Evolutionary conservation across 1,140 invertebrate genomes (phyloP).

Genomic region (Drosophila novamexicana): DNA sequence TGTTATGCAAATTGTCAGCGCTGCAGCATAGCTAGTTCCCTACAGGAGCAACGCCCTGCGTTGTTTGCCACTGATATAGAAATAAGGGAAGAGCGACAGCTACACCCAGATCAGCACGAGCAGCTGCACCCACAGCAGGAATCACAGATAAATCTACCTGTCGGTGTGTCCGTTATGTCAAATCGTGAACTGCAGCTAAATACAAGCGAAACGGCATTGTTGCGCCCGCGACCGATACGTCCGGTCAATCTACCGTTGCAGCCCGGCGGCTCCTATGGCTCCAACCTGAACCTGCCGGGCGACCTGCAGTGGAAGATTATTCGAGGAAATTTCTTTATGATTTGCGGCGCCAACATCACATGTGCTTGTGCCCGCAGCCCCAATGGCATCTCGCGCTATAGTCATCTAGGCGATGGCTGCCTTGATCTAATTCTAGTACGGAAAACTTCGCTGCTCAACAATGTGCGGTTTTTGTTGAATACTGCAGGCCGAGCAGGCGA

Average conservation of each 20-base stretch:
- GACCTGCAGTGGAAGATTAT: conserved; percentile 86
- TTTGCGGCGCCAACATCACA: conserved; percentile 92
- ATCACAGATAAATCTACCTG: background rate
- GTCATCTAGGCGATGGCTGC: conserved; percentile 93
- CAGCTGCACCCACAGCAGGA: background rate
- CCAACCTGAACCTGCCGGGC: conserved; percentile 36
- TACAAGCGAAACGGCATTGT: conserved; percentile 45
- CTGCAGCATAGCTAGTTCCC: conserved; percentile 66
- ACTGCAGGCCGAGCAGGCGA: conserved; percentile 86
- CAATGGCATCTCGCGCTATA: conserved; percentile 91
- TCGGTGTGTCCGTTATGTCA: background rate
- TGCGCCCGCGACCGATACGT: conserved; percentile 47
- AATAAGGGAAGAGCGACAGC: background rate
- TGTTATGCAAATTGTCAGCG: conserved; percentile 78
- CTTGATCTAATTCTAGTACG: conserved; percentile 91
- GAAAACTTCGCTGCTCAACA: conserved; percentile 90
- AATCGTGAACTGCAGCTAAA: conserved; percentile 33
- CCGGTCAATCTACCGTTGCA: conserved; percentile 37
- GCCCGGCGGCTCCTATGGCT: conserved; percentile 17
- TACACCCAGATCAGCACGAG: background rate
- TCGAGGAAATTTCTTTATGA: conserved; percentile 91
- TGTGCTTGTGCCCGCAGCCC: conserved; percentile 91
- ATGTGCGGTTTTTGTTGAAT: conserved; percentile 89
- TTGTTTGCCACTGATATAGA: conserved; percentile 78
- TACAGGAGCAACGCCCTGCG: conserved; percentile 84